Evolutionary conservation across 2,797 vertebrate species (phyloP).

Genomic region (Scolopax rusticola): DNA sequence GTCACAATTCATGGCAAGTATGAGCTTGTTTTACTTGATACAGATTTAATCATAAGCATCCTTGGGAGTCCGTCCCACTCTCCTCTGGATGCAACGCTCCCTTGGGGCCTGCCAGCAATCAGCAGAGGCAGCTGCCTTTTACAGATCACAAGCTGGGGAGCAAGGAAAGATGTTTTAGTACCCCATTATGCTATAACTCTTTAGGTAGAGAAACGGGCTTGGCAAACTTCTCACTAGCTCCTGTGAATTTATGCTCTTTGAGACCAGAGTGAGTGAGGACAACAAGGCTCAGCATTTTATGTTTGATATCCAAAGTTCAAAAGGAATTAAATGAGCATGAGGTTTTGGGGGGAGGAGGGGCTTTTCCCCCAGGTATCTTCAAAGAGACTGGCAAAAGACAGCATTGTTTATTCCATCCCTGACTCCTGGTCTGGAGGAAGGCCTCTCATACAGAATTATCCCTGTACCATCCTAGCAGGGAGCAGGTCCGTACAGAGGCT

Average conservation of each 20-base stretch:
- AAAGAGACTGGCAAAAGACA: background rate
- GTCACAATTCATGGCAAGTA: background rate
- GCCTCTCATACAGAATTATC: background rate
- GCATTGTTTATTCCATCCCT: background rate
- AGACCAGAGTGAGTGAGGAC: background rate
- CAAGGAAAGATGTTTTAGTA: background rate
- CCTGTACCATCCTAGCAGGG: background rate
- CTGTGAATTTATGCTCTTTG: background rate
- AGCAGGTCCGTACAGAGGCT: accelerated
- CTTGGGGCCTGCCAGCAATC: background rate
- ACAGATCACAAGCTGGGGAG: background rate
- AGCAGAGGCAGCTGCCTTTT: background rate
- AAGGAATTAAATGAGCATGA: background rate
- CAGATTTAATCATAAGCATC: background rate
- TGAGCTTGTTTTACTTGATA: background rate
- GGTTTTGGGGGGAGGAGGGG: background rate
- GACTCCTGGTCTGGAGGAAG: background rate
- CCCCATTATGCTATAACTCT: background rate
- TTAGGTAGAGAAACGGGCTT: background rate
- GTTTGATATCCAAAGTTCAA: background rate
- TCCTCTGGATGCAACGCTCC: background rate
- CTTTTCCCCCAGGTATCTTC: background rate
- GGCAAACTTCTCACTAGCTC: background rate
- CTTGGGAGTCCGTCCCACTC: background rate
- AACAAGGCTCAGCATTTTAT: background rate